phyloP scores from a whole-genome alignment of 2,888 invertebrate genomes.

The Phengaris alcon region DNA sequence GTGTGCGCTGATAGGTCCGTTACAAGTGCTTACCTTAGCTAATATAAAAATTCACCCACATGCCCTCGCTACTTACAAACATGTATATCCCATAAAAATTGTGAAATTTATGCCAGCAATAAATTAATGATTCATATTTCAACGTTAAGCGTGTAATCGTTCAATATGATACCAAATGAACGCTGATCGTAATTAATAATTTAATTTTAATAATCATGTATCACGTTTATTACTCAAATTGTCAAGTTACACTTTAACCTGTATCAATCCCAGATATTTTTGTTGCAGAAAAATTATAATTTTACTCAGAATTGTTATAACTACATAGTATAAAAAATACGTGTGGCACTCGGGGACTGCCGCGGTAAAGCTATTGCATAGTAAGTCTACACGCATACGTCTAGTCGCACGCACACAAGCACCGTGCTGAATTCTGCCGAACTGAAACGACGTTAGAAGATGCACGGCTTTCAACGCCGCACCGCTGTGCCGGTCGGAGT shows the following conservation, averaged over 20 bases:
- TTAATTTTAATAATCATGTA: constrained; percentile 28
- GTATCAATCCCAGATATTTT: background rate
- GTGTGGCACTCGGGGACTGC: too few relatives aligned
- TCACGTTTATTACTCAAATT: constrained; percentile 23
- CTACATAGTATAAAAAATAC: background rate
- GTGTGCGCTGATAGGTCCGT: background rate
- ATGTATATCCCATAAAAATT: constrained; percentile 7
- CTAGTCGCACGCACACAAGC: too few relatives aligned
- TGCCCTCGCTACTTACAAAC: background rate
- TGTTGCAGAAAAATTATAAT: background rate
- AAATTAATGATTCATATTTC: constrained; percentile 26
- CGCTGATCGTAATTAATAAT: constrained; percentile 28
- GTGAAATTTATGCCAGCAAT: constrained; percentile 23
- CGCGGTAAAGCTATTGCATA: too few relatives aligned
- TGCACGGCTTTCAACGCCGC: too few relatives aligned
- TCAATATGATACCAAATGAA: constrained; percentile 25
- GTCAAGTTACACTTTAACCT: constrained; percentile 12
- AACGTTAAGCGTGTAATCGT: constrained; percentile 24
- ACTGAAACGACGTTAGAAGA: too few relatives aligned
- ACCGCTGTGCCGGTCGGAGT: too few relatives aligned
- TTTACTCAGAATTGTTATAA: background rate
- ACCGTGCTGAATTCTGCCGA: too few relatives aligned
- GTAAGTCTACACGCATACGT: too few relatives aligned
- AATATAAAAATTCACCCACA: background rate
- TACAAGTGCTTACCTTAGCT: background rate